Evolutionary conservation across 2,113 vertebrate genomes (phyloP).

Genomic region (Crocuta crocuta): DNA sequence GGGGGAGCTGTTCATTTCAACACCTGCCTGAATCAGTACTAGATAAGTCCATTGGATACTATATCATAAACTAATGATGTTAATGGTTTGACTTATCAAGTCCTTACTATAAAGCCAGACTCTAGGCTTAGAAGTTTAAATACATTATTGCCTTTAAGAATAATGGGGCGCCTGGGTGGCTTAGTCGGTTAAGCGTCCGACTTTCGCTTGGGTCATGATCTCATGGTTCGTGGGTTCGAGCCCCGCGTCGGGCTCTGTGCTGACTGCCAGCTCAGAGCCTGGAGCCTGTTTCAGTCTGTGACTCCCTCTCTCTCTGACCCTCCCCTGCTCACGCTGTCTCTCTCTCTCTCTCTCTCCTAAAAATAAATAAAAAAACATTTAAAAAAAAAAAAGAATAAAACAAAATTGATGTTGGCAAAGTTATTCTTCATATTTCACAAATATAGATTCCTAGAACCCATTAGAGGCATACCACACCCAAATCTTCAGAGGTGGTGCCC

Average conservation of each 20-base stretch:
- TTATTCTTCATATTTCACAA: neutral
- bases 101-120: neutral
- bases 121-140: neutral
- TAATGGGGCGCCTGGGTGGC: too few relatives aligned
- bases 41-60: neutral
- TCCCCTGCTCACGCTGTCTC: too few relatives aligned
- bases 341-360: too few relatives aligned
- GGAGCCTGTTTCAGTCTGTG: too few relatives aligned
- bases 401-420: neutral
- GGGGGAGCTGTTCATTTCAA: neutral
- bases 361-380: too few relatives aligned
- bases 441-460: neutral
- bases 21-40: neutral
- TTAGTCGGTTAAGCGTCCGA: too few relatives aligned
- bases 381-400: constrained; percentile 18
- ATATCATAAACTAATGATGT: neutral
- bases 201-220: too few relatives aligned
- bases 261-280: too few relatives aligned
- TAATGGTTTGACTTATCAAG: neutral
- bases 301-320: too few relatives aligned
- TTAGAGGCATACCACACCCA: neutral
- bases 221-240: too few relatives aligned
- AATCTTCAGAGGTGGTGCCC: neutral
- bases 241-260: too few relatives aligned
- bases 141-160: neutral